A percentile compares a stretch with the other conserved stretches of the same genome.
phyloP scores from a whole-genome alignment of 2,797 vertebrate species.

The Artibeus jamaicensis region DNA sequence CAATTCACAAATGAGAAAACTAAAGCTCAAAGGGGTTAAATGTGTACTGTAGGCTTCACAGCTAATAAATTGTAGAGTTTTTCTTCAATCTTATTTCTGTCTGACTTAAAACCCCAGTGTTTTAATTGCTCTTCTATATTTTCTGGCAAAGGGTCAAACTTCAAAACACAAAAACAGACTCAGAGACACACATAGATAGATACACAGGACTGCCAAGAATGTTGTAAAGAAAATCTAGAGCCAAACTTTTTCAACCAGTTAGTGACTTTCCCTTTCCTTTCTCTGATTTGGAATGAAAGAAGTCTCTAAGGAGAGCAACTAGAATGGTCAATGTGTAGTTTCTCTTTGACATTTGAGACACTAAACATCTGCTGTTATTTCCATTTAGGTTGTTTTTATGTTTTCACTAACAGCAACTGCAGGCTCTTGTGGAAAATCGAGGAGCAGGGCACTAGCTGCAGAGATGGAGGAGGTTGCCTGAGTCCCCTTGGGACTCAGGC shows the following conservation, averaged over 20 bases:
- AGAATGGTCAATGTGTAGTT: neutral
- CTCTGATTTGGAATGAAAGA: neutral
- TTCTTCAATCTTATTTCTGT: neutral
- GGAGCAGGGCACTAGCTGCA: neutral
- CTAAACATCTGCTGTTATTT: neutral
- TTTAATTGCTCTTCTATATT: neutral
- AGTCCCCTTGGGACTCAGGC: neutral
- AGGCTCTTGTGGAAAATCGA: neutral
- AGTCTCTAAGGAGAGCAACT: neutral
- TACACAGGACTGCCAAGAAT: neutral
- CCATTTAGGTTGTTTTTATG: neutral
- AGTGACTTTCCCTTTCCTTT: neutral
- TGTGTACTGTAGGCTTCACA: neutral
- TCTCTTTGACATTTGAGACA: slow-evolving; percentile 9
- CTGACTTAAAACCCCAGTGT: neutral
- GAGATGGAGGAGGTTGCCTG: neutral
- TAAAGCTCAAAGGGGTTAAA: neutral
- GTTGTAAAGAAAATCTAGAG: neutral
- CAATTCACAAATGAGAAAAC: neutral
- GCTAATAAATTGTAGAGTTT: neutral
- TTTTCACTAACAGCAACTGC: neutral
- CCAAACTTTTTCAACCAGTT: neutral
- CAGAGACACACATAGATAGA: neutral
- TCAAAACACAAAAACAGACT: neutral
- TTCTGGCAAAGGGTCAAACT: neutral